A percentile compares a stretch with the other conserved stretches of the same genome.
These are phyloP conservation scores for Andrena bucephala DNA, from an alignment of 2,888 invertebrate species.

Conservation along the genomic window DNA sequence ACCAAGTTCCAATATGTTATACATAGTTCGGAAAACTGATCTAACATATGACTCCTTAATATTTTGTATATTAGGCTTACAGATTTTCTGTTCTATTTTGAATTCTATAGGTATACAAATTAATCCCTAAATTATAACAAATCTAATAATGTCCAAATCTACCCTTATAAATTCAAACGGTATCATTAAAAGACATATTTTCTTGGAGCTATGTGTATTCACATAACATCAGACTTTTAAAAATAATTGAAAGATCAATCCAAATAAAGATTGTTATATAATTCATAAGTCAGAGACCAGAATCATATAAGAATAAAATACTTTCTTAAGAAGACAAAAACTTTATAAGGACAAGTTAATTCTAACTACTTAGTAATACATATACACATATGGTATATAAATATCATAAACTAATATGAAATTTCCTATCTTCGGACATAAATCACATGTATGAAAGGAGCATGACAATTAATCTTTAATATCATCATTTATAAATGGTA, in stretches of 20 bases:
- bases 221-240: not conserved
- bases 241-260: not conserved
- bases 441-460: constrained; percentile 15
- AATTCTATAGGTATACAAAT: constrained; percentile 12
- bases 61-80: constrained; percentile 31
- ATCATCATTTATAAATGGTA: constrained; percentile 15
- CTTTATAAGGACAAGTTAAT: constrained; percentile 37
- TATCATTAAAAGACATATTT: not conserved
- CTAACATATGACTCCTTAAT: constrained; percentile 1
- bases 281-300: not conserved
- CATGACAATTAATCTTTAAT: constrained; percentile 9
- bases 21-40: constrained; percentile 14
- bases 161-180: constrained; percentile 16
- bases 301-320: not conserved
- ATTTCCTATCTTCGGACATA: constrained; percentile 7
- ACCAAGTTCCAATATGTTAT: constrained; percentile 4
- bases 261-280: not conserved
- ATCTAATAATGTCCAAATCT: constrained; percentile 46
- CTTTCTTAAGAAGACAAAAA: not conserved
- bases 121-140: constrained; percentile 19
- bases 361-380: constrained; percentile 23
- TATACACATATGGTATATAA: constrained; percentile 9
- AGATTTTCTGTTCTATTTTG: constrained; percentile 2
- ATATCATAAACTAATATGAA: constrained; percentile 16
- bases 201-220: not conserved